phyloP scores from a whole-genome alignment of 2,113 vertebrate genomes.

The Cyanoramphus novaezelandiae region DNA sequence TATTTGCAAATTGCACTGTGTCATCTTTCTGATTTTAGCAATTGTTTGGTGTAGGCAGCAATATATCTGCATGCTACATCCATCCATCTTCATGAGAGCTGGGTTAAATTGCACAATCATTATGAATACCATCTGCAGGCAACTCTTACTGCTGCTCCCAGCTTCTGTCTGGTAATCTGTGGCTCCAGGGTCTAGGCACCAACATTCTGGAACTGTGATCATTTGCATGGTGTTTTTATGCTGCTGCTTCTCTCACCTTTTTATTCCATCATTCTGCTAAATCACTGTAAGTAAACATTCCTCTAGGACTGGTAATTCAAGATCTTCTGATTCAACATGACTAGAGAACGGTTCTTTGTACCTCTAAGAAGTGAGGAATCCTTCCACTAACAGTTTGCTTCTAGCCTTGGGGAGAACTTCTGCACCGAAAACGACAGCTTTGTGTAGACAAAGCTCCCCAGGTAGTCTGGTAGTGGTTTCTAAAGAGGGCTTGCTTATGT shows the following conservation, averaged over 20 bases:
- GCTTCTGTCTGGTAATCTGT: neutral
- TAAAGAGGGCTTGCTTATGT: neutral
- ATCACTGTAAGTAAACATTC: neutral
- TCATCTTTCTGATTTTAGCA: neutral
- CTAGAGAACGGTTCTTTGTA: neutral
- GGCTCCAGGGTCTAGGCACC: neutral
- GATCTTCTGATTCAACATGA: neutral
- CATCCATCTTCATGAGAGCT: neutral
- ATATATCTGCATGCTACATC: neutral
- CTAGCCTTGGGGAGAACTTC: neutral
- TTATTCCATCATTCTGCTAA: neutral
- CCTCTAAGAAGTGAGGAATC: neutral
- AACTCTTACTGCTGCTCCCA: neutral
- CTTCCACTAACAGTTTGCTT: neutral
- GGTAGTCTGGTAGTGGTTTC: neutral
- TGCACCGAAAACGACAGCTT: neutral
- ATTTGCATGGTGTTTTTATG: neutral
- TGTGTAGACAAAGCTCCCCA: neutral
- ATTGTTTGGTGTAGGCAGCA: neutral
- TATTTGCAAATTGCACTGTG: neutral
- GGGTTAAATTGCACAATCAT: neutral
- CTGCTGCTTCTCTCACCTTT: neutral
- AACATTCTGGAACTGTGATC: neutral
- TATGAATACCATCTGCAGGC: neutral
- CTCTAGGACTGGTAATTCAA: slow-evolving; percentile 4